Base-by-base conservation (phyloP, 2,888 invertebrate species). In the Hecatera dysodea region DNA sequence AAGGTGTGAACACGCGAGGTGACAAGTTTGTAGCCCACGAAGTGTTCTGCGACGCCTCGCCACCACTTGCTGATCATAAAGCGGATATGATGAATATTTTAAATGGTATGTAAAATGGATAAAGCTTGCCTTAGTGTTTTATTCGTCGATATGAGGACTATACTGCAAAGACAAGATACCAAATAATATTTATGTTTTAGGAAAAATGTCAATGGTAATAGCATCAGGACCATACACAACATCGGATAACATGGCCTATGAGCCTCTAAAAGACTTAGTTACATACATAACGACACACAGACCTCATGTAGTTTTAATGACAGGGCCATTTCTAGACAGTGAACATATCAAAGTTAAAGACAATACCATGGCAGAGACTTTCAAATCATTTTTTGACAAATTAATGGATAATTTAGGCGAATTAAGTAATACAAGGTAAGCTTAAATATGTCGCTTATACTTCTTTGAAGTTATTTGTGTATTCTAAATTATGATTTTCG, bases 181-280 rank as follows among this genome's bases (percentile, higher is more conserved):
- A 27, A 2, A 27, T 27, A 46, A 6, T 46, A 33, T 19, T 8
- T 56, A 12, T 78, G 59, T 88, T 87, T 62, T 76, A 95, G 97
- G 96, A 46, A 95, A 96, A 75, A 78, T 98, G 62, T 97, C 97
- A 84, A 93, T 99, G 71, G 96, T 98, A 19, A 94, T 98, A 52
- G 98, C 98, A 1, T 96, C 98, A 33, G 99, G 99, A 0, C 99
- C 99, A 0, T 99, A 97, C 89, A 98, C 98, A 0, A 96, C 97
- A 6, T 96, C 97, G 3, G 98, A 98, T 86, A 98, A 98, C 90
- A 91, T 98, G 68, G 93, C 96, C 0, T 99, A 98, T 89, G 98
- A 98, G 87, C 98, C 99, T 0, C 93, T 99, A 48, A 97, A 97
- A 84, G 98, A 98, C 87, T 95, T 99, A 29, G 92, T 98, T 15